Percentiles rank a stretch among this genome's conserved stretches.
phyloP scores from a whole-genome alignment of 2,888 invertebrate genomes.

The Orthosia gothica region DNA sequence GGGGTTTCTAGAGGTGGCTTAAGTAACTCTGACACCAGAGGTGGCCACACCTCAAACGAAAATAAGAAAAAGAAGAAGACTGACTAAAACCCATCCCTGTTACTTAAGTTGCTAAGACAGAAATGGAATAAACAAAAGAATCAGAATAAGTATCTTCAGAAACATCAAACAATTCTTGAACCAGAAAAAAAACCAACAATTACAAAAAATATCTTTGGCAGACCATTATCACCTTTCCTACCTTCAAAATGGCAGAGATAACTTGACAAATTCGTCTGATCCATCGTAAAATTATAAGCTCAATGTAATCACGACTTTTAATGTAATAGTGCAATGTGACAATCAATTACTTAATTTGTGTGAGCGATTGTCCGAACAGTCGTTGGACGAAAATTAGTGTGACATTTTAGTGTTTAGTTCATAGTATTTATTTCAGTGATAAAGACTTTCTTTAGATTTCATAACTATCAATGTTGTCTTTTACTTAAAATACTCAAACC shows the following conservation, averaged over 20 bases:
- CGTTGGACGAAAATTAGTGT: slow-evolving; percentile 5
- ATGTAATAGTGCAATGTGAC: slow-evolving; percentile 52
- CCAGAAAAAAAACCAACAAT: slow-evolving; percentile 9
- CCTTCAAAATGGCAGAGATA: slow-evolving; percentile 6
- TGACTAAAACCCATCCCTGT: too few species aligned
- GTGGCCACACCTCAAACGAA: too few species aligned
- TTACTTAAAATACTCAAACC: too few species aligned
- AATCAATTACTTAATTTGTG: slow-evolving; percentile 52
- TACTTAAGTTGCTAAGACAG: too few species aligned
- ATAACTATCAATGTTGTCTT: too few species aligned
- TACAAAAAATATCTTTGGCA: background rate
- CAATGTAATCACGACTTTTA: slow-evolving; percentile 53
- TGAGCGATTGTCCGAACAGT: background rate
- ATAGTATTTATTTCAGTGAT: background rate
- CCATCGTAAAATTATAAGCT: slow-evolving; percentile 48
- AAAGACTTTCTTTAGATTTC: background rate
- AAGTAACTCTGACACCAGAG: too few species aligned
- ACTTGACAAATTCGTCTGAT: slow-evolving; percentile 9
- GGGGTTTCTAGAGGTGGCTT: too few species aligned
- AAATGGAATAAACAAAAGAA: background rate
- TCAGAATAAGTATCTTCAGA: slow-evolving; percentile 9
- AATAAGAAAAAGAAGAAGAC: too few species aligned
- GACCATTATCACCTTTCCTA: background rate
- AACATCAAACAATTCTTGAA: background rate
- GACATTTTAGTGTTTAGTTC: background rate